Base-by-base conservation (phyloP, 2,888 invertebrate genomes). In the Lysandra coridon region DNA sequence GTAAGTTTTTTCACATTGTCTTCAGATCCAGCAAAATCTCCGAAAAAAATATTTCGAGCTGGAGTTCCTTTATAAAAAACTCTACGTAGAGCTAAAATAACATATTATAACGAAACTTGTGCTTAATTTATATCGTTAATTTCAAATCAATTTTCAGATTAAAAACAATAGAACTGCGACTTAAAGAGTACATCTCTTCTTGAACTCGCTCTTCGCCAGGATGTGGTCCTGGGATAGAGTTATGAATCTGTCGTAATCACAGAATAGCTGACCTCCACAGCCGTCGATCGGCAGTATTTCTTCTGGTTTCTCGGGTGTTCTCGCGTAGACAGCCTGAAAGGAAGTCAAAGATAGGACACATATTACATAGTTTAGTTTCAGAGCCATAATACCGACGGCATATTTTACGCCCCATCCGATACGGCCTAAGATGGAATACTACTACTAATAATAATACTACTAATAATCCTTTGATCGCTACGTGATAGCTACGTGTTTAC, bases 181-280 rank as follows among this genome's bases (percentile, higher is more conserved):
- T 69, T 69, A 69, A 5, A 64, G 73, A 10, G 75, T 37, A 78
- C 84, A 84, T 79, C 81, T 81, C n/a, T 78, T 79, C 14, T 82
- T 83, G 80, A 86, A 89, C 62, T 91, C 90, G 60, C 86, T 85
- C 49, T 84, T 82, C 0, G 89, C 83, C 84, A 87, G 85, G 5
- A 87, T 78, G 37, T 87, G 81, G 44, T 91, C 88, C 82, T 89
- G 85, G 10, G 91, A 91, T 17, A 95, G 86, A 7, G 83, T 82
- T 10, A 91, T 83, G 83, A 96, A 95, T 64, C 88, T 90, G 14
- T 95, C 90, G 79, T 95, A 91, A 75, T 95, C 93, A 83, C 96
- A 96, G 10, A 94, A 85, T 4, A 85, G 80, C 1, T 84, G 83
- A 4, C 85, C 89, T 0, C 90, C 90, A 83, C 96, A 96, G 2